Conservation (phyloP, 2,888 invertebrate species). For the Nemoura dubitans region DNA sequence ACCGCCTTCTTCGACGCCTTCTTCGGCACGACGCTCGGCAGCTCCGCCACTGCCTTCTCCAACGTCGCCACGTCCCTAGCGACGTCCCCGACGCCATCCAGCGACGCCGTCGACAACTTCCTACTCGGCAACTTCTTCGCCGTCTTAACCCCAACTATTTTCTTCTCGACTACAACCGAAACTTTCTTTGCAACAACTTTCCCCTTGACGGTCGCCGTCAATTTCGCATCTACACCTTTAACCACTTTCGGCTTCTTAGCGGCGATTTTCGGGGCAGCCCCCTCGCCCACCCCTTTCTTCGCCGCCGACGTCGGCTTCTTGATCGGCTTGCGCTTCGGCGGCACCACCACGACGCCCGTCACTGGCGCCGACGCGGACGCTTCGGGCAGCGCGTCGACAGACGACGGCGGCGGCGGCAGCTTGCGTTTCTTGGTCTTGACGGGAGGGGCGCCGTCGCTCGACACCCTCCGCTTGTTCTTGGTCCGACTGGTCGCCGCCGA, state of each 20-base stretch:
- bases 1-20: conserved; percentile 28
- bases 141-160: background rate
- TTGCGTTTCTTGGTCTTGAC: conserved; percentile 36
- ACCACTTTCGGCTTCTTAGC: conserved; percentile 16
- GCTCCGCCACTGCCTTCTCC: background rate
- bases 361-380: background rate
- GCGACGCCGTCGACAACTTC: background rate
- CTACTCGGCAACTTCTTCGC: conserved; percentile 3
- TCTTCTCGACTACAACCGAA: conserved; percentile 1
- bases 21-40: background rate
- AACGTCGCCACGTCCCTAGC: background rate
- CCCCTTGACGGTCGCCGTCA: background rate
- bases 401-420: background rate
- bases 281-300: background rate
- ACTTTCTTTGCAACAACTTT: background rate
- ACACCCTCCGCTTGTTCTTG: conserved; percentile 8
- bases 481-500: conserved; percentile 7
- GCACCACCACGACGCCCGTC: background rate
- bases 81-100: background rate
- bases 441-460: background rate
- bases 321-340: conserved; percentile 15
- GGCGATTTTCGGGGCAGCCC: background rate
- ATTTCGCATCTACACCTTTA: background rate
- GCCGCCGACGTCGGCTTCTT: conserved; percentile 5
- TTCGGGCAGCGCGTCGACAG: background rate